A percentile compares a stretch with the other conserved stretches of the same genome.
phyloP scores from a whole-genome alignment of 2,888 invertebrate species.

The Allolobophora icterica region DNA sequence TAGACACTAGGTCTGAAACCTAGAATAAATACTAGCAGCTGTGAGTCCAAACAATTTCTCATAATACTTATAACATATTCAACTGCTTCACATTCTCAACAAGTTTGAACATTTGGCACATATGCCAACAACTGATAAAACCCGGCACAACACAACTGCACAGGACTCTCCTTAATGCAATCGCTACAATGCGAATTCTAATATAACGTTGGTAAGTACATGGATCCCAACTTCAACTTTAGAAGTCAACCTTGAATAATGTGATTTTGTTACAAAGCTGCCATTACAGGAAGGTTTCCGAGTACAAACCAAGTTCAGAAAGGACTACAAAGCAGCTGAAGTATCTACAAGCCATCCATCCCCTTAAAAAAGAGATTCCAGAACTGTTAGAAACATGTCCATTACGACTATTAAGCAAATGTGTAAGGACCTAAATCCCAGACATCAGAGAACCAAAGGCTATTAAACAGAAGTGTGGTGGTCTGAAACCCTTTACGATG shows the following conservation, averaged over 20 bases:
- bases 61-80: background rate
- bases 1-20: background rate
- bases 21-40: slow-evolving; percentile 17
- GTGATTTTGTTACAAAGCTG: background rate
- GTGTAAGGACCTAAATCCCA: background rate
- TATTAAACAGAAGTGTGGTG: too few relatives aligned
- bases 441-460: background rate
- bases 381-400: background rate
- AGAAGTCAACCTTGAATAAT: slow-evolving; percentile 7
- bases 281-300: background rate
- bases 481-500: too few relatives aligned
- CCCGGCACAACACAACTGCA: background rate
- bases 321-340: too few relatives aligned
- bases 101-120: background rate
- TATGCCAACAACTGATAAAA: background rate
- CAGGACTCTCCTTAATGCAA: background rate
- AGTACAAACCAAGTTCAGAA: too few relatives aligned
- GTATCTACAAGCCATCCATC: too few relatives aligned
- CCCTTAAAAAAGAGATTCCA: background rate
- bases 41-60: background rate
- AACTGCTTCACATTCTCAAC: background rate
- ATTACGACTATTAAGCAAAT: background rate
- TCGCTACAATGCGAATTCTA: background rate
- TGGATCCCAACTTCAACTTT: background rate
- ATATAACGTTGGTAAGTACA: background rate